A percentile compares a stretch with the other conserved stretches of the same genome.
Conservation (phyloP, 2,888 invertebrate species). For the Anarsia innoxiella region DNA sequence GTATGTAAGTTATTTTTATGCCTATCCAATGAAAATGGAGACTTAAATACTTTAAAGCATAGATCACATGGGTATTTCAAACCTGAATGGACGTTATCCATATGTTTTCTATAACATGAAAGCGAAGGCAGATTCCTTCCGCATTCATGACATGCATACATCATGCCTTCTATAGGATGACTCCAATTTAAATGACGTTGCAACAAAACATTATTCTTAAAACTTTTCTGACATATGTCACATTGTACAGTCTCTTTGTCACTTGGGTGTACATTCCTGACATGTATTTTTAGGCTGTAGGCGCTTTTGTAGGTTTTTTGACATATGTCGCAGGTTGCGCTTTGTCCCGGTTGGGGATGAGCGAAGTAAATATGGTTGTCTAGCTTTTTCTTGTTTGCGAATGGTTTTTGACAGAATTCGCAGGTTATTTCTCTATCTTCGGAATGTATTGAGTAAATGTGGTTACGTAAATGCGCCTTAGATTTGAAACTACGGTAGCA, state of each 20-base stretch:
- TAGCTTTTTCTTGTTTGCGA: conserved; percentile 30
- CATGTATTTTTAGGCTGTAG: conserved; percentile 33
- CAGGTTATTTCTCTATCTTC: conserved; percentile 24
- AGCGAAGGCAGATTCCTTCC: conserved; percentile 25
- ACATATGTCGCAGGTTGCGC: conserved; percentile 27
- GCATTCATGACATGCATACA: conserved; percentile 32
- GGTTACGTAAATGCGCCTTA: conserved; percentile 27
- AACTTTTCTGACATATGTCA: conserved; percentile 27
- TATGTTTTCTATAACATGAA: conserved; percentile 25
- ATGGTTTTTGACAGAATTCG: conserved; percentile 28
- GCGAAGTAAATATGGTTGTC: conserved; percentile 34
- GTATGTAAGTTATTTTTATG: conserved; percentile 17
- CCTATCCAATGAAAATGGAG: conserved; percentile 14
- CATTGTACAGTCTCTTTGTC: conserved; percentile 25
- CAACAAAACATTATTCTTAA: conserved; percentile 31
- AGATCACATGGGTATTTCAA: conserved; percentile 16
- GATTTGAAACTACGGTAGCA: conserved; percentile 33
- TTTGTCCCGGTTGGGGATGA: conserved; percentile 28
- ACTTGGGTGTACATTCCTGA: conserved; percentile 29
- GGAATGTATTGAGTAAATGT: conserved; percentile 28
- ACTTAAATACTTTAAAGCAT: conserved; percentile 21
- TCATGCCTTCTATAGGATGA: conserved; percentile 30
- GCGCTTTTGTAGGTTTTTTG: conserved; percentile 29
- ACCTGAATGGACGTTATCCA: conserved; percentile 27
- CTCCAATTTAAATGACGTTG: conserved; percentile 34